Evolutionary conservation across 1,140 invertebrate species (phyloP).

Genomic region (Temnothorax curvispinosus): DNA sequence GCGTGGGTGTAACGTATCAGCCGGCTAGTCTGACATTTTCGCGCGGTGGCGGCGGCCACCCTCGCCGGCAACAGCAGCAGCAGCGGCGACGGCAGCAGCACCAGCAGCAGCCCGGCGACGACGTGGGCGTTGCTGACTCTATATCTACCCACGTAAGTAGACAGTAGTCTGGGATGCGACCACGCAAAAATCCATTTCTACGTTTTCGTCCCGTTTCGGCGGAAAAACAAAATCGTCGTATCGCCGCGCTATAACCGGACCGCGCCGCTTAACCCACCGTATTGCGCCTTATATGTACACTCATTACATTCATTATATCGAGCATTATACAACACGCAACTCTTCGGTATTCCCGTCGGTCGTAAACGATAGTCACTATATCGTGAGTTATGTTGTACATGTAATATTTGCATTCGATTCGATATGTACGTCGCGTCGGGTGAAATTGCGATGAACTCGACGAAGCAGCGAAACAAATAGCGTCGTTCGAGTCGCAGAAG

Average conservation of each 20-base stretch:
- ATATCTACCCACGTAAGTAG: conserved; percentile 74
- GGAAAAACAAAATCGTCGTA: conserved; percentile 73
- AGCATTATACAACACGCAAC: not conserved
- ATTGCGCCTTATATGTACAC: not conserved
- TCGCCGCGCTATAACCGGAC: conserved; percentile 37
- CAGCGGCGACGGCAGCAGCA: conserved; percentile 64
- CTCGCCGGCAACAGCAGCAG: conserved; percentile 3
- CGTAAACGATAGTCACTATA: conserved; percentile 23
- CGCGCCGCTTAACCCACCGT: not conserved
- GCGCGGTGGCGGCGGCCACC: conserved; percentile 48
- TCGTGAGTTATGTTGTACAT: not conserved
- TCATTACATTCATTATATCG: not conserved
- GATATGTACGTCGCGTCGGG: not conserved
- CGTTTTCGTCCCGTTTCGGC: conserved; percentile 54
- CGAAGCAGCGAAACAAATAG: conserved; percentile 27
- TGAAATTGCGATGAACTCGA: conserved; percentile 36
- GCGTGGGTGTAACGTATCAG: conserved; percentile 77
- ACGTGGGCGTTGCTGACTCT: conserved; percentile 78
- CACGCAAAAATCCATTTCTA: conserved; percentile 78
- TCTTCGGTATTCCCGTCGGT: conserved; percentile 12
- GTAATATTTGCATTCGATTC: not conserved
- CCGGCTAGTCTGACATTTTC: conserved; percentile 76
- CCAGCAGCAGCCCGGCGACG: conserved; percentile 72
- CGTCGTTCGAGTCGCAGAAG: conserved; percentile 6
- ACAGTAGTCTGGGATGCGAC: conserved; percentile 75